phyloP scores from a whole-genome alignment of 2,797 vertebrate genomes.

The Sebastes trivittatus region DNA sequence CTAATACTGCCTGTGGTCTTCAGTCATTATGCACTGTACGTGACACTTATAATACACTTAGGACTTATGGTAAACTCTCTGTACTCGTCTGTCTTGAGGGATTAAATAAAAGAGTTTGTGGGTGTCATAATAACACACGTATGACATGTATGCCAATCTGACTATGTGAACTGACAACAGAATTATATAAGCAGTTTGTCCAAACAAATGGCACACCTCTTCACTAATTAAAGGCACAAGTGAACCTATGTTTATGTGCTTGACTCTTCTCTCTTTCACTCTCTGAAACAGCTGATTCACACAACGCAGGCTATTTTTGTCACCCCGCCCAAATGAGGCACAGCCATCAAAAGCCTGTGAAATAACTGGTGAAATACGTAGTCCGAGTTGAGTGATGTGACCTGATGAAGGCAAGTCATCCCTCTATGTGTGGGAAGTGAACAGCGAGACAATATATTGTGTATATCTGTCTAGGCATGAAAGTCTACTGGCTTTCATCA shows the following conservation, averaged over 20 bases:
- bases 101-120: not conserved
- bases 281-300: constrained; percentile 52
- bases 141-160: not conserved
- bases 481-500: constrained; percentile 26
- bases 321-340: constrained; percentile 47
- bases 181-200: not conserved
- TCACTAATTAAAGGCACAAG: not conserved
- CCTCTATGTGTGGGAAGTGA: not conserved
- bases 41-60: not conserved
- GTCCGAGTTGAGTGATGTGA: not conserved
- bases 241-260: not conserved
- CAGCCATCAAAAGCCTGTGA: constrained; percentile 43
- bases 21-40: not conserved
- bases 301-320: constrained; percentile 20
- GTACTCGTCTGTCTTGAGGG: not conserved
- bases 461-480: not conserved
- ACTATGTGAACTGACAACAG: constrained; percentile 11
- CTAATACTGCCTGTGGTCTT: not conserved
- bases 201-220: not conserved
- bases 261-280: not conserved
- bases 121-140: not conserved
- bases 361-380: constrained; percentile 36
- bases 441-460: not conserved
- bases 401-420: not conserved
- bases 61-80: not conserved